These are phyloP conservation scores for Drosophila seclusa DNA, from an alignment of 2,888 invertebrate species.

Conservation along the genomic window DNA sequence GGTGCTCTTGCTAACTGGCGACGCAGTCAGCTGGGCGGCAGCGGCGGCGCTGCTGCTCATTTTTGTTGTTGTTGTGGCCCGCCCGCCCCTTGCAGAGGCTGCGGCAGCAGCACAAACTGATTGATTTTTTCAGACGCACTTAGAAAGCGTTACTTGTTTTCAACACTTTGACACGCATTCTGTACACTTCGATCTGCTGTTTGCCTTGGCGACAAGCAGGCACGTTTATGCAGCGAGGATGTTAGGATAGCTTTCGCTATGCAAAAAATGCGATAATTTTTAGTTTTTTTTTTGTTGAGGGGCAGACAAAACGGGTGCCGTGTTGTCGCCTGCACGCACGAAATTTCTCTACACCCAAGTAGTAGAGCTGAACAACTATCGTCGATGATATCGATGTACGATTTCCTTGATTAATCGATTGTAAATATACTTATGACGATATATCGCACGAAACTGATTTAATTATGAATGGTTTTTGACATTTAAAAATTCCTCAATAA, in stretches of 20 bases:
- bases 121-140: slow-evolving; percentile 66
- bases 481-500: background rate
- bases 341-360: slow-evolving; percentile 75
- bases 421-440: background rate
- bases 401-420: slow-evolving; percentile 15
- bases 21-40: slow-evolving; percentile 64
- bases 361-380: slow-evolving; percentile 47
- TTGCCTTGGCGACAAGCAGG: slow-evolving; percentile 19
- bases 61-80: slow-evolving; percentile 54
- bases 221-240: slow-evolving; percentile 24
- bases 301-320: slow-evolving; percentile 56
- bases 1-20: slow-evolving; percentile 46
- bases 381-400: slow-evolving; percentile 16
- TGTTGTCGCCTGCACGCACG: slow-evolving; percentile 64
- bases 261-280: slow-evolving; percentile 56
- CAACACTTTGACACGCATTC: slow-evolving; percentile 50
- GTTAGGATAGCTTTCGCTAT: slow-evolving; percentile 28
- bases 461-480: background rate
- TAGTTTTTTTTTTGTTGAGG: slow-evolving; percentile 32
- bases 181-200: slow-evolving; percentile 32
- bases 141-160: slow-evolving; percentile 40
- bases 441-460: background rate
- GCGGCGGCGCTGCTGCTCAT: slow-evolving; percentile 65
- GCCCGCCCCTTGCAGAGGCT: slow-evolving; percentile 40
- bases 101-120: slow-evolving; percentile 47